These are phyloP conservation scores for Eulemur macaco DNA, from an alignment of 2,113 vertebrate species.

Conservation along the genomic window DNA sequence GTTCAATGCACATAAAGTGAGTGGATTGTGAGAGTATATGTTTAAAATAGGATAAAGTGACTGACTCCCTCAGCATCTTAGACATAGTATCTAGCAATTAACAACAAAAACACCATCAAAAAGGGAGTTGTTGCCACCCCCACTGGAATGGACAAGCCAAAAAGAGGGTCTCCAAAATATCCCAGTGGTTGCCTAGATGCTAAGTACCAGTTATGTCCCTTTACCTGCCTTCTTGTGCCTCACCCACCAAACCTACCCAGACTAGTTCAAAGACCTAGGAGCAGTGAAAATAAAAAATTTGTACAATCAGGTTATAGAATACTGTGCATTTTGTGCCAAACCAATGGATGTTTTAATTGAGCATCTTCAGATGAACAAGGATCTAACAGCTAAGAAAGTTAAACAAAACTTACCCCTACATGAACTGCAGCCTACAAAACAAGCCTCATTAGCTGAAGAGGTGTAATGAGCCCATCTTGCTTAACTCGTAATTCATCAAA, in stretches of 20 bases:
- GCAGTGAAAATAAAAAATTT: neutral
- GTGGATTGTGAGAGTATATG: neutral
- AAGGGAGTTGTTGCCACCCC: neutral
- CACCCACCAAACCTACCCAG: neutral
- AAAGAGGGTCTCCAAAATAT: neutral
- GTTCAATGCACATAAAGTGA: neutral
- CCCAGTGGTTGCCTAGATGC: neutral
- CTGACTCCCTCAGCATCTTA: neutral
- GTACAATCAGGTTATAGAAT: neutral
- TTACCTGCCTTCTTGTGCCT: neutral
- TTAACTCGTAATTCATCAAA: conserved; percentile 46
- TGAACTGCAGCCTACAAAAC: neutral
- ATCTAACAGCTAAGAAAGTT: neutral
- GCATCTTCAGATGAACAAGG: neutral
- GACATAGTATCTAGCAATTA: neutral
- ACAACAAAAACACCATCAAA: neutral
- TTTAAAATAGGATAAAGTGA: conserved; percentile 6
- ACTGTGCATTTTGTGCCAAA: neutral
- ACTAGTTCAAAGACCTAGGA: neutral
- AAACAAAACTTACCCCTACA: neutral
- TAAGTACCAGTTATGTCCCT: neutral
- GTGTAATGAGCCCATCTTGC: neutral
- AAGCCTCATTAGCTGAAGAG: conserved; percentile 30
- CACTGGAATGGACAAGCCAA: neutral
- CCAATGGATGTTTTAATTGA: neutral